A percentile compares a stretch with the other conserved stretches of the same genome.
These are phyloP conservation scores for Trididemnum miniatum DNA, from an alignment of 23 tunicate species.

Conservation along the genomic window DNA sequence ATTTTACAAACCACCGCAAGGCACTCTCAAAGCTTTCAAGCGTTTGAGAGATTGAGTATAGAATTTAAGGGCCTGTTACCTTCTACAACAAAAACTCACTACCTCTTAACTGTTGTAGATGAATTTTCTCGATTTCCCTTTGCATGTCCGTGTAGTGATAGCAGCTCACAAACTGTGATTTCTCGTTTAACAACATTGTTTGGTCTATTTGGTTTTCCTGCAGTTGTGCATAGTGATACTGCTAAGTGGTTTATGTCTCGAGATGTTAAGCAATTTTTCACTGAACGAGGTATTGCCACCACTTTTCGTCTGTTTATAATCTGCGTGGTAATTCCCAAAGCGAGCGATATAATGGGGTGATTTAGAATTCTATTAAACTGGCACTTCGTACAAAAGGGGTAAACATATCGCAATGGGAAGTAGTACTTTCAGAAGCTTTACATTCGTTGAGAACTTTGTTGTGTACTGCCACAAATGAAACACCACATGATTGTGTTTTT, in stretches of 20 bases:
- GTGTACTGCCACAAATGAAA: not conserved
- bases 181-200: not conserved
- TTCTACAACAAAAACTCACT: not conserved
- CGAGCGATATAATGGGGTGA: not conserved
- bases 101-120: not conserved
- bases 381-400: not conserved
- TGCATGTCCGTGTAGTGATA: not conserved
- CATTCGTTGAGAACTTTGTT: not conserved
- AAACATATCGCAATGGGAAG: not conserved
- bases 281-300: not conserved
- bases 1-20: not conserved
- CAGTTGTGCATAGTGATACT: not conserved
- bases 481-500: not conserved
- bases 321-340: not conserved
- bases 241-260: not conserved
- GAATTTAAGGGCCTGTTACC: not conserved
- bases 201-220: not conserved
- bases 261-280: not conserved
- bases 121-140: not conserved
- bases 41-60: not conserved
- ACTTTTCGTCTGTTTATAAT: not conserved
- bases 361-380: not conserved
- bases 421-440: not conserved
- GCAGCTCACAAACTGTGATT: not conserved
- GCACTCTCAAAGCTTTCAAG: not conserved